These are phyloP conservation scores for Aproaerema taeniolella DNA, from an alignment of 2,888 invertebrate species.

Conservation along the genomic window DNA sequence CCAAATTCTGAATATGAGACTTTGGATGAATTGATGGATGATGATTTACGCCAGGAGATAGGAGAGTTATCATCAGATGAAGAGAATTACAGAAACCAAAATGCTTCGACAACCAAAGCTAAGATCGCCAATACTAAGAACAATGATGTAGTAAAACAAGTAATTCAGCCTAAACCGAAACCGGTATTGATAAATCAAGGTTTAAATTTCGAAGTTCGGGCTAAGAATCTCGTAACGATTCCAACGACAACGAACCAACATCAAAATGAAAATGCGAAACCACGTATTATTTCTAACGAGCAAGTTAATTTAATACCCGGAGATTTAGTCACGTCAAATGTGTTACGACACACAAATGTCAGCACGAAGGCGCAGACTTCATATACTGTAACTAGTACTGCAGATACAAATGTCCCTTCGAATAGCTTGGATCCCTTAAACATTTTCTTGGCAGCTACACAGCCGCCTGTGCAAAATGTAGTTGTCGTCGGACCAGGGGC, in stretches of 20 bases:
- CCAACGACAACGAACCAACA: neutral
- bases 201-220: neutral
- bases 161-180: neutral
- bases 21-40: conserved; percentile 66
- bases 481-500: too few relatives aligned
- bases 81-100: conserved; percentile 32
- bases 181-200: neutral
- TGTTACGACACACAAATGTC: neutral
- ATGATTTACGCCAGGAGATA: conserved; percentile 62
- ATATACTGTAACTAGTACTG: conserved; percentile 9
- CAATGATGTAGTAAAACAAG: neutral
- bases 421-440: neutral
- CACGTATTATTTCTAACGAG: conserved; percentile 8
- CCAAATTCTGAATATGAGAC: conserved; percentile 59
- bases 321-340: neutral
- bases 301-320: conserved; percentile 1
- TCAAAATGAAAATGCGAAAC: conserved; percentile 3
- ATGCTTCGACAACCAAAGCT: conserved; percentile 22
- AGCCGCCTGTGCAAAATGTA: conserved; percentile 40
- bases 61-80: conserved; percentile 62
- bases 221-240: neutral
- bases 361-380: neutral
- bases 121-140: conserved; percentile 2
- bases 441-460: conserved; percentile 24
- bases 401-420: conserved; percentile 25